Evolutionary conservation across 2,113 vertebrate species (phyloP).

Genomic region (Spizaetus ornatus): DNA sequence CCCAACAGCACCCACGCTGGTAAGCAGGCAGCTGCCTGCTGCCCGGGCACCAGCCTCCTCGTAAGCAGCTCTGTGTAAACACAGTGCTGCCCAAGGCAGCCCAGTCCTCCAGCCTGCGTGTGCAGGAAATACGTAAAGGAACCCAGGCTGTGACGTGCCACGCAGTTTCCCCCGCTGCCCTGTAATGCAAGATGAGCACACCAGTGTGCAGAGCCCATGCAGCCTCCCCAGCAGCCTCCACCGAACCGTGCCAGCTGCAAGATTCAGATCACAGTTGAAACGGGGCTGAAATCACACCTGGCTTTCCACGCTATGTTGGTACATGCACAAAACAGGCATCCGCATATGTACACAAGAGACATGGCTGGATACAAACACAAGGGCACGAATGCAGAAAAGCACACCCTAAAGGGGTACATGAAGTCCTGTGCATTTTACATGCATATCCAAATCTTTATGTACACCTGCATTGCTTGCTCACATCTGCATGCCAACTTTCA

Average conservation of each 20-base stretch:
- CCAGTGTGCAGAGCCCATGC: fast-evolving
- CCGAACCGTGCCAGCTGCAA: neutral
- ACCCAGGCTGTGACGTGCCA: neutral
- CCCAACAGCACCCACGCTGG: fast-evolving
- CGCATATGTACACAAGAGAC: fast-evolving
- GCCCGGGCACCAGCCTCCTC: neutral
- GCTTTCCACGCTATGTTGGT: fast-evolving
- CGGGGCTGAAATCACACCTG: fast-evolving
- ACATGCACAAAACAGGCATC: neutral
- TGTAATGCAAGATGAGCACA: fast-evolving
- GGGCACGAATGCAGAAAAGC: neutral
- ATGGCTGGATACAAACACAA: fast-evolving
- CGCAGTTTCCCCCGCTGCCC: neutral
- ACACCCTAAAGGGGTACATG: too few species aligned
- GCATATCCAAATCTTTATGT: neutral
- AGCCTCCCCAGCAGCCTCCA: neutral
- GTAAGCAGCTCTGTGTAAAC: neutral
- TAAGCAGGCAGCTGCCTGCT: neutral
- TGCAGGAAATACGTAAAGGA: neutral
- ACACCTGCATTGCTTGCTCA: neutral
- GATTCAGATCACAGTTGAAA: neutral
- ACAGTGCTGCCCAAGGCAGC: neutral
- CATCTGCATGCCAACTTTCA: neutral
- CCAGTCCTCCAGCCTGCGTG: neutral
- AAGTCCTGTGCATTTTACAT: neutral